Conservation (phyloP, 2,113 vertebrate genomes). For the Cebus imitator region DNA sequence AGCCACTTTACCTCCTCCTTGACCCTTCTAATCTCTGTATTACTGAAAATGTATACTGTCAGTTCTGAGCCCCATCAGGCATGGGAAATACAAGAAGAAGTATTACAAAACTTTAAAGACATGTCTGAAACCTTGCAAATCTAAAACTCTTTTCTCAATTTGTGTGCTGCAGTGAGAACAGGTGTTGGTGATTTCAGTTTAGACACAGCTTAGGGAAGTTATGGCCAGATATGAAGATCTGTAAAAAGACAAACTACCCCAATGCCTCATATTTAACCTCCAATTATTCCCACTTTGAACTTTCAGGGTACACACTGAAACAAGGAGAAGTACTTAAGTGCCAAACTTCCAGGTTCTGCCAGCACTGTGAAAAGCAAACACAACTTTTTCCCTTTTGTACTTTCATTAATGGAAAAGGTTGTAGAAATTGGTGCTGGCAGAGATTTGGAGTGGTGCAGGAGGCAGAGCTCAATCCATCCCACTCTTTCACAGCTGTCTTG, state of each 20-base stretch:
- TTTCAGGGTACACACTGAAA: constrained; percentile 10
- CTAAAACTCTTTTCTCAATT: background rate
- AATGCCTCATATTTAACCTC: constrained; percentile 43
- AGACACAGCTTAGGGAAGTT: constrained; percentile 9
- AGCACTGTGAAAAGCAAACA: background rate
- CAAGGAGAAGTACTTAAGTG: constrained; percentile 32
- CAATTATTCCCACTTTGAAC: constrained; percentile 20
- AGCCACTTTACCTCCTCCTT: background rate
- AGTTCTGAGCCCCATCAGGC: background rate
- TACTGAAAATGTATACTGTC: background rate
- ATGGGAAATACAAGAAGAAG: background rate
- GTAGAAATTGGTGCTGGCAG: constrained; percentile 49
- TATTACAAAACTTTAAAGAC: constrained; percentile 46
- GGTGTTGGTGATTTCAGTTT: constrained; percentile 23
- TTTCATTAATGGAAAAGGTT: constrained; percentile 55
- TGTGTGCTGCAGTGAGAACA: background rate
- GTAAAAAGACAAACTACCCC: background rate
- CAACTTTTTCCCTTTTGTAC: background rate
- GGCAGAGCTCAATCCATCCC: constrained; percentile 34
- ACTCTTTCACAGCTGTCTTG: constrained; percentile 60
- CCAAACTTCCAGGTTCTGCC: constrained; percentile 15
- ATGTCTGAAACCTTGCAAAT: constrained; percentile 24
- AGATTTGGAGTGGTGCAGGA: constrained; percentile 13
- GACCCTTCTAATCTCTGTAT: background rate
- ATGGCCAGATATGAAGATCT: constrained; percentile 3